Conservation (phyloP, 2,888 invertebrate species). For the Chorisops tibialis region DNA sequence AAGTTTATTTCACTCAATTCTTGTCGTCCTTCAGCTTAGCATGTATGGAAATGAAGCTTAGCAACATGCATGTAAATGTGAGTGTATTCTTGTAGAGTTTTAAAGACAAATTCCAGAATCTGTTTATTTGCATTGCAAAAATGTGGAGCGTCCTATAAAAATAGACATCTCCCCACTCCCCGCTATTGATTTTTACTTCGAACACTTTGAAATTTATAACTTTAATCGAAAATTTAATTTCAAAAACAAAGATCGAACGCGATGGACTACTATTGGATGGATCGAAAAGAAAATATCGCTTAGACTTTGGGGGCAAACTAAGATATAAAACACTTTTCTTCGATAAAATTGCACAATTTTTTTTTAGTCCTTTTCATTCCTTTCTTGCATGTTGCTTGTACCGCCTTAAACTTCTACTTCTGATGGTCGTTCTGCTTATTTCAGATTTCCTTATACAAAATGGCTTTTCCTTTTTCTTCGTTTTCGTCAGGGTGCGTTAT, state of each 20-base stretch:
- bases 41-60: too few species aligned
- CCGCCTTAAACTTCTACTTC: constrained; percentile 15
- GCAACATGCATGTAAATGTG: too few species aligned
- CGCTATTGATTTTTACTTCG: constrained; percentile 27
- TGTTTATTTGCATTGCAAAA: background rate
- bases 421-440: constrained; percentile 1
- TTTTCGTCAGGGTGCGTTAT: constrained; percentile 29
- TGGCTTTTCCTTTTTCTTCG: too few species aligned
- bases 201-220: constrained; percentile 26
- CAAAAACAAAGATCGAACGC: background rate
- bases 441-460: constrained; percentile 7
- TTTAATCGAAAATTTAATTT: constrained; percentile 28
- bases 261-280: background rate
- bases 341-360: too few species aligned
- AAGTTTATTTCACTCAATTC: too few species aligned
- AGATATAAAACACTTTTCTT: too few species aligned
- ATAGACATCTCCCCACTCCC: background rate
- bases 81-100: too few species aligned
- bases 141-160: background rate
- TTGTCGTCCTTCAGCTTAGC: too few species aligned
- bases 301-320: background rate
- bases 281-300: background rate
- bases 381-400: background rate
- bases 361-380: constrained; percentile 8
- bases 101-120: background rate